A percentile compares a stretch with the other conserved stretches of the same genome.
phyloP scores from a whole-genome alignment of 2,888 invertebrate genomes.

The Osedax frankpressi region DNA sequence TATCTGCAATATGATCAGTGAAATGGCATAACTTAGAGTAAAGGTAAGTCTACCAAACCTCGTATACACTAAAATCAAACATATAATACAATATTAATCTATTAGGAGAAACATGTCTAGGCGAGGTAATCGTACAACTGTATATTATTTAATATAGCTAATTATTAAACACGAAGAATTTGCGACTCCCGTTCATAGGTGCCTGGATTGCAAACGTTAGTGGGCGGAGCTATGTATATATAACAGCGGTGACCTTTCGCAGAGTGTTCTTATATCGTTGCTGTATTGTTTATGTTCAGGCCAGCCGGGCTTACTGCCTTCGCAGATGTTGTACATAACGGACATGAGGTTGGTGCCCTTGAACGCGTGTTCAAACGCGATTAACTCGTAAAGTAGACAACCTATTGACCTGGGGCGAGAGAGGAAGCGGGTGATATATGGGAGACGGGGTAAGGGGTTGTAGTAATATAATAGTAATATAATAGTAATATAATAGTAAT shows the following conservation, averaged over 20 bases:
- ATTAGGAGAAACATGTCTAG: too few relatives aligned
- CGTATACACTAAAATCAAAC: too few relatives aligned
- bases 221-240: background rate
- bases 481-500: too few relatives aligned
- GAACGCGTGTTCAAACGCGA: conserved; percentile 44
- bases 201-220: background rate
- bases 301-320: conserved; percentile 40
- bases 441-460: too few relatives aligned
- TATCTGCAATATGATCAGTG: too few relatives aligned
- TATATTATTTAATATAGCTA: background rate
- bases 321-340: conserved; percentile 46
- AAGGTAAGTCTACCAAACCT: too few relatives aligned
- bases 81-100: too few relatives aligned
- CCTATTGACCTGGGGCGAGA: conserved; percentile 43
- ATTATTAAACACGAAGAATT: background rate
- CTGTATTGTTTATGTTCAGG: conserved; percentile 35
- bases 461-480: too few relatives aligned
- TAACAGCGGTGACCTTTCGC: conserved; percentile 34
- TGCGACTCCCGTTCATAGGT: background rate
- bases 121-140: too few relatives aligned
- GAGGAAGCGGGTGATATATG: background rate
- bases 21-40: too few relatives aligned
- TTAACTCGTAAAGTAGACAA: conserved; percentile 46
- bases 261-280: conserved; percentile 36
- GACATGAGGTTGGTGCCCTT: conserved; percentile 44